These are phyloP conservation scores for Puntigrus tetrazona DNA, from an alignment of 2,113 vertebrate genomes.

Conservation along the genomic window DNA sequence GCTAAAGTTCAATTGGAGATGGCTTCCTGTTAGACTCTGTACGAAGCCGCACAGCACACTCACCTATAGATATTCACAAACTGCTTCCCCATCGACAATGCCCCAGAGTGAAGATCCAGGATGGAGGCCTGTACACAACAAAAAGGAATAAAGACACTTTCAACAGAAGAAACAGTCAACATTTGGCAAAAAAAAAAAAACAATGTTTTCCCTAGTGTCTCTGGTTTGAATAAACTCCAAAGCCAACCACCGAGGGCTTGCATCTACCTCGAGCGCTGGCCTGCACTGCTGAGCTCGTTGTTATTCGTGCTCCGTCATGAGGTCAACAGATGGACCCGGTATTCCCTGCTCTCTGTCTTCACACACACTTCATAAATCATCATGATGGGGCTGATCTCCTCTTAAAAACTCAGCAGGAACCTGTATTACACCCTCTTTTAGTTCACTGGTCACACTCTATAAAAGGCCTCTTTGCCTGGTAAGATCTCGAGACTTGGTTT, in stretches of 20 bases:
- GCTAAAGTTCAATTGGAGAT: not conserved
- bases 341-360: conserved; percentile 25
- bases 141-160: conserved; percentile 34
- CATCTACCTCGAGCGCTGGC: not conserved
- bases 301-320: not conserved
- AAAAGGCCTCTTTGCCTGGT: conserved; percentile 29
- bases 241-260: not conserved
- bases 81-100: conserved; percentile 91
- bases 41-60: conserved; percentile 38
- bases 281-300: not conserved
- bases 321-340: conserved; percentile 29
- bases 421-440: not conserved
- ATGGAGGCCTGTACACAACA: conserved; percentile 85
- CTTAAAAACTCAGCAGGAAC: conserved; percentile 22
- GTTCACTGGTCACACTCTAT: conserved; percentile 25
- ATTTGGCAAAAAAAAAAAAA: not conserved
- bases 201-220: not conserved
- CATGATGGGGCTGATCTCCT: conserved; percentile 5
- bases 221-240: conserved; percentile 21
- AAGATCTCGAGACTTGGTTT: conserved; percentile 1
- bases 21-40: not conserved
- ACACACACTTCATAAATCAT: conserved; percentile 31
- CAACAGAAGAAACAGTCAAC: conserved; percentile 4
- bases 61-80: conserved; percentile 96
- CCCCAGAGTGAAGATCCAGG: conserved; percentile 93